These are phyloP conservation scores for Cyanoramphus novaezelandiae DNA, from an alignment of 2,113 vertebrate genomes.

Conservation along the genomic window DNA sequence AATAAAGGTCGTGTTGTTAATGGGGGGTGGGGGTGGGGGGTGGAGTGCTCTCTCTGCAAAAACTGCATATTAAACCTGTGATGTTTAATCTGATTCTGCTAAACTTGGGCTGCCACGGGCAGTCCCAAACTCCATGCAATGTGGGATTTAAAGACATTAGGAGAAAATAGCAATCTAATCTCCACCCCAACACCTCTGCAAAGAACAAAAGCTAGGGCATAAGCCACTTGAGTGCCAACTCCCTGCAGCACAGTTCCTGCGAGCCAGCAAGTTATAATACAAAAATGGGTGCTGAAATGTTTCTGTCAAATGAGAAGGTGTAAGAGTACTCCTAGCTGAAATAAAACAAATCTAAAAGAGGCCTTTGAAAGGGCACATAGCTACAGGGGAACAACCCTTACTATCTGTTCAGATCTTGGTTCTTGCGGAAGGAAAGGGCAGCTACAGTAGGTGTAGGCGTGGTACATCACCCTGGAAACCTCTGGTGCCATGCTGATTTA, in stretches of 20 bases:
- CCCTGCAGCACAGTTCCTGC: neutral
- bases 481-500: neutral
- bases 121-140: neutral
- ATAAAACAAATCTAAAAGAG: neutral
- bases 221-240: neutral
- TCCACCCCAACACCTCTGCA: neutral
- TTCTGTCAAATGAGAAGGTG: neutral
- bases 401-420: neutral
- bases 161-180: constrained; percentile 39
- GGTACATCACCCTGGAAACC: neutral
- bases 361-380: neutral
- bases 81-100: constrained; percentile 23
- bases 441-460: neutral
- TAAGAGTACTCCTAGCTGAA: neutral
- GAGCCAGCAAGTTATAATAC: neutral
- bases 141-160: constrained; percentile 34
- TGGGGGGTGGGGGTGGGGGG: neutral
- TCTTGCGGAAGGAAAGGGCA: neutral
- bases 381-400: neutral
- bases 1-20: constrained; percentile 2
- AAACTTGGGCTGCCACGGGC: neutral
- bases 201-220: neutral
- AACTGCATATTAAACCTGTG: constrained; percentile 1
- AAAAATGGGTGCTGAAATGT: neutral
- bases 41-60: neutral